These are phyloP conservation scores for Lithobius niger DNA, from an alignment of 1,140 invertebrate species.

Conservation along the genomic window DNA sequence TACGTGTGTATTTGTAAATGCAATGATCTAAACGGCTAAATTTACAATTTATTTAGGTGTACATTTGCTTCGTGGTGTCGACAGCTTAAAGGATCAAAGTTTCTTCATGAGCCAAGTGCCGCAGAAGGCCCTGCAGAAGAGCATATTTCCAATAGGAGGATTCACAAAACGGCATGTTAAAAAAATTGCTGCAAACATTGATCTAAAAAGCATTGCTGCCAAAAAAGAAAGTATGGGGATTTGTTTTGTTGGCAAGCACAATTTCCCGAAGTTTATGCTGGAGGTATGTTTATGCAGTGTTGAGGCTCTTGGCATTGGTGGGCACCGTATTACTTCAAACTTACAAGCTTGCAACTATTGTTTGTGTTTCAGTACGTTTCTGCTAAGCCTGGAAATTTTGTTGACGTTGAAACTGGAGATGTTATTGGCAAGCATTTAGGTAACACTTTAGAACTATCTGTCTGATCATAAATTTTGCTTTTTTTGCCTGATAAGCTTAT, in stretches of 20 bases:
- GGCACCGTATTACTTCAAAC: no score
- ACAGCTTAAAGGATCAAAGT: slow-evolving; percentile 83
- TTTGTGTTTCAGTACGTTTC: slow-evolving; percentile 56
- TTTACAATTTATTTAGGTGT: slow-evolving; percentile 38
- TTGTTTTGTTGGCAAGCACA: slow-evolving; percentile 75
- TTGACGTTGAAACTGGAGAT: slow-evolving; percentile 64
- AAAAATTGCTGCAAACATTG: slow-evolving; percentile 54
- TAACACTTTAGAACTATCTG: slow-evolving; percentile 18
- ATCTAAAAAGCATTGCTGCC: slow-evolving; percentile 53
- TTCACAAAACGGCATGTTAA: slow-evolving; percentile 64
- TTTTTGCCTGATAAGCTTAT: slow-evolving; percentile 13
- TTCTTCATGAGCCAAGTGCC: slow-evolving; percentile 81
- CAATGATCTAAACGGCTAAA: no score
- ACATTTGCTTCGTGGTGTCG: slow-evolving; percentile 52
- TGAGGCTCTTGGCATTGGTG: no score
- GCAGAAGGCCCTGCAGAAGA: slow-evolving; percentile 55
- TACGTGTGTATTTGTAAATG: no score
- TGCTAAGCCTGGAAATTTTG: slow-evolving; percentile 58
- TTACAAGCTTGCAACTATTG: neutral
- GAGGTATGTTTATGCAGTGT: slow-evolving; percentile 38
- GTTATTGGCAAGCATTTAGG: slow-evolving; percentile 67
- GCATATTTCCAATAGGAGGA: slow-evolving; percentile 82
- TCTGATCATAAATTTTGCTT: slow-evolving; percentile 19
- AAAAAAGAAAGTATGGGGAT: slow-evolving; percentile 93
- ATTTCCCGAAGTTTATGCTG: slow-evolving; percentile 42